Evolutionary conservation across 2,113 vertebrate genomes (phyloP).

Genomic region (Scomber colias): DNA sequence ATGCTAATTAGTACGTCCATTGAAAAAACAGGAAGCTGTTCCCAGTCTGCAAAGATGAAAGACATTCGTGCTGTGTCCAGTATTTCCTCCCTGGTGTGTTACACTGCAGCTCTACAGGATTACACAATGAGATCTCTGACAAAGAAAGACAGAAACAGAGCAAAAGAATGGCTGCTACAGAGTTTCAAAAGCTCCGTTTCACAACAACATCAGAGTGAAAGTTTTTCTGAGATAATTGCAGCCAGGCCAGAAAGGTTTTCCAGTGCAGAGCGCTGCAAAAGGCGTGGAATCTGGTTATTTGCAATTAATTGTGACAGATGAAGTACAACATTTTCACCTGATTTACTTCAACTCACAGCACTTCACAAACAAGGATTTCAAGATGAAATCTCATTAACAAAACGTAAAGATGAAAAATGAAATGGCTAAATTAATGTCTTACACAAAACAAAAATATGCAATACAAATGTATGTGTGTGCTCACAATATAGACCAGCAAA

Average conservation of each 20-base stretch:
- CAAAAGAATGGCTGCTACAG: conserved; percentile 4
- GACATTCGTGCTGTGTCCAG: conserved; percentile 65
- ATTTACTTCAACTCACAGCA: conserved; percentile 4
- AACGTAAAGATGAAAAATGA: not conserved
- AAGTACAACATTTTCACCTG: not conserved
- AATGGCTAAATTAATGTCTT: not conserved
- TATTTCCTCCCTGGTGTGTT: conserved; percentile 72
- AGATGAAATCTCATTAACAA: conserved; percentile 1
- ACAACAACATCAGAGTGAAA: conserved; percentile 38
- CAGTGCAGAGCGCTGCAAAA: not conserved
- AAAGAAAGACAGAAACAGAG: conserved; percentile 42
- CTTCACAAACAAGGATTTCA: not conserved
- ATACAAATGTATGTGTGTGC: not conserved
- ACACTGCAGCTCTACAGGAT: conserved; percentile 41
- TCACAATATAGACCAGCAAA: not conserved
- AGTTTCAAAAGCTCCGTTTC: conserved; percentile 52
- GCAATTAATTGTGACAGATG: conserved; percentile 13
- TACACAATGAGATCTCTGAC: conserved; percentile 49
- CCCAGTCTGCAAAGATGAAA: conserved; percentile 73
- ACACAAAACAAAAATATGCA: not conserved
- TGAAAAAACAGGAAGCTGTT: conserved; percentile 64
- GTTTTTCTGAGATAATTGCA: conserved; percentile 32
- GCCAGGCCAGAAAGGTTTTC: conserved; percentile 14
- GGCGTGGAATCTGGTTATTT: conserved; percentile 19
- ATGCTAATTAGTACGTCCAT: conserved; percentile 65